A percentile compares a stretch with the other conserved stretches of the same genome.
Evolutionary conservation across 2,113 vertebrate genomes (phyloP).

Genomic region (Tringa solitaria): DNA sequence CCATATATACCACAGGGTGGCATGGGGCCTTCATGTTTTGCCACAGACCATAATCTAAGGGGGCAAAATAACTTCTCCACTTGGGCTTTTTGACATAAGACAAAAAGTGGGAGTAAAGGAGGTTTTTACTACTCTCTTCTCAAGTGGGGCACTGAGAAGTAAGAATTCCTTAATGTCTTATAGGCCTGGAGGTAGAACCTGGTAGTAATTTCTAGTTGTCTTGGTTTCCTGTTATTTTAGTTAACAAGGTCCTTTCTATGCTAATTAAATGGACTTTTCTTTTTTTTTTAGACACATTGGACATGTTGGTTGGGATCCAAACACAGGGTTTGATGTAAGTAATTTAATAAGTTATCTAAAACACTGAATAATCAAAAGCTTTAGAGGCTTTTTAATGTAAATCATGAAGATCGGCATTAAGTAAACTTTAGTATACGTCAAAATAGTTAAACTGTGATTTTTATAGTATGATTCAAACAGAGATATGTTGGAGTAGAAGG

Average conservation of each 20-base stretch:
- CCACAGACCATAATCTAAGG: not conserved
- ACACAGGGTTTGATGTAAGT: conserved; percentile 99
- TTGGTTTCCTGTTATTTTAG: not conserved
- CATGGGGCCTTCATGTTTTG: not conserved
- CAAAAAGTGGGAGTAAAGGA: not conserved
- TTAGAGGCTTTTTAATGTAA: not conserved
- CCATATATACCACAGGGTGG: fast-evolving
- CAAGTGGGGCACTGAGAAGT: not conserved
- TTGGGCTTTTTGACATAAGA: not conserved
- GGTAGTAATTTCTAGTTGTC: not conserved
- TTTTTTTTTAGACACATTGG: conserved; percentile 89
- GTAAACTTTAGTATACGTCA: not conserved
- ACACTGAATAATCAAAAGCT: not conserved
- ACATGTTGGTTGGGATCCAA: conserved; percentile 99
- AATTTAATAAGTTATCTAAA: conserved; percentile 5
- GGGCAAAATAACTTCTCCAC: not conserved
- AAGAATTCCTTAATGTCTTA: not conserved
- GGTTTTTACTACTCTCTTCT: not conserved
- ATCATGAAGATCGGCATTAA: not conserved
- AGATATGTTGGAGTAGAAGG: not conserved
- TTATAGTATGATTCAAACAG: not conserved
- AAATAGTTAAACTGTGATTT: not conserved
- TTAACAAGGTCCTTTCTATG: not conserved
- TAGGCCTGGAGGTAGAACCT: not conserved
- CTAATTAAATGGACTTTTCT: conserved; percentile 11